These are phyloP conservation scores for Gymnogyps californianus DNA, from an alignment of 2,113 vertebrate genomes.

Conservation along the genomic window DNA sequence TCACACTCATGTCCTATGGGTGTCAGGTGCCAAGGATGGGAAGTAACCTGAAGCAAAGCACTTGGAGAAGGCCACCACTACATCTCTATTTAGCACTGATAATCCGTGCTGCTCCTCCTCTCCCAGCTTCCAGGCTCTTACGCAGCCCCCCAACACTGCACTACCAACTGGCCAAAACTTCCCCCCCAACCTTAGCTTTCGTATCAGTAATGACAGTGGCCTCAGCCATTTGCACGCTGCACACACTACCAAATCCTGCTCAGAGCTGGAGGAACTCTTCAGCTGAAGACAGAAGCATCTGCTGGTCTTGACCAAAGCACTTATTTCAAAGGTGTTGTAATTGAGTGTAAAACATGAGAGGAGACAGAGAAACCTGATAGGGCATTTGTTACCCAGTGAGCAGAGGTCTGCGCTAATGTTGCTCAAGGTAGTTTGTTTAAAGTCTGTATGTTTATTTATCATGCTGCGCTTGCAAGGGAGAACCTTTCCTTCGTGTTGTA, in stretches of 20 bases:
- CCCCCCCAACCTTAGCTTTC: background rate
- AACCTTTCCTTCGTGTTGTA: background rate
- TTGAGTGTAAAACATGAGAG: background rate
- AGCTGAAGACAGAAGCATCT: background rate
- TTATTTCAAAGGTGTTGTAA: background rate
- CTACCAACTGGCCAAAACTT: background rate
- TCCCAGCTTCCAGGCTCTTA: background rate
- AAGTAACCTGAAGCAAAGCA: background rate
- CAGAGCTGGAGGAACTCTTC: background rate
- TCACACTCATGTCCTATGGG: accelerated
- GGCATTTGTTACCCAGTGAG: background rate
- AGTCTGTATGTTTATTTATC: background rate
- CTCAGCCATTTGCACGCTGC: background rate
- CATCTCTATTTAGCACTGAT: background rate
- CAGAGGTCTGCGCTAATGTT: background rate
- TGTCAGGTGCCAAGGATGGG: background rate
- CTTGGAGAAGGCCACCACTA: background rate
- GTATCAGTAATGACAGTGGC: background rate
- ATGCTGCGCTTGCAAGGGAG: background rate
- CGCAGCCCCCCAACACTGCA: background rate
- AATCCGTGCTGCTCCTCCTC: background rate
- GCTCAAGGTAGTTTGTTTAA: background rate
- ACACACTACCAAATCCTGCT: background rate
- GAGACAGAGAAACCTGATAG: background rate
- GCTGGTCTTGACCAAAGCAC: background rate